Conservation (phyloP, 2,113 vertebrate genomes). For the Etheostoma spectabile region DNA sequence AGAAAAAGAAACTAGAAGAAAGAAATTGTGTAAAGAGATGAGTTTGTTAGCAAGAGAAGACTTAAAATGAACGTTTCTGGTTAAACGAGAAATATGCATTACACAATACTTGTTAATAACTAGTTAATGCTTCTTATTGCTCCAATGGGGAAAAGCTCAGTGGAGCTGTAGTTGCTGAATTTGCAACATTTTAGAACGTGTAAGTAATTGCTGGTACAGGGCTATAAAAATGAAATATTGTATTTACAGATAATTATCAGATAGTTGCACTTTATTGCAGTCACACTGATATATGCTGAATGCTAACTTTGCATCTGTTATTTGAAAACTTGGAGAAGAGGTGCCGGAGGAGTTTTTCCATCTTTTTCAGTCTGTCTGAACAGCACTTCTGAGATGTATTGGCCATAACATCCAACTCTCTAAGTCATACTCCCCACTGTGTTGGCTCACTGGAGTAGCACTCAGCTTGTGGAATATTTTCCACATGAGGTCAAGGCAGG, state of each 20-base stretch:
- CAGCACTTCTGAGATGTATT: conserved; percentile 15
- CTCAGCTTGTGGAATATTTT: conserved; percentile 12
- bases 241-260: background rate
- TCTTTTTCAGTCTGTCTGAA: conserved; percentile 5
- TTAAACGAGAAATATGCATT: conserved; percentile 7
- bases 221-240: conserved; percentile 17
- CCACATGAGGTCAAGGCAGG: background rate
- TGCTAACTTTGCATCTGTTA: background rate
- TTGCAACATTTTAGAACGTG: conserved; percentile 1
- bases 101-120: background rate
- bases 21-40: conserved; percentile 19
- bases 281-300: conserved; percentile 9
- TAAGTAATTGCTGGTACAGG: conserved; percentile 9
- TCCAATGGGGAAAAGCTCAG: background rate
- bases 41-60: conserved; percentile 16
- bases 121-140: background rate
- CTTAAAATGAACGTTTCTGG: conserved; percentile 17
- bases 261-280: background rate
- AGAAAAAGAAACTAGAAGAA: background rate
- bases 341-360: background rate
- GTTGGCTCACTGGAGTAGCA: background rate
- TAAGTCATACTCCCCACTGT: conserved; percentile 14
- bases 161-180: conserved; percentile 16
- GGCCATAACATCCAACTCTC: conserved; percentile 6
- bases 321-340: background rate